Evolutionary conservation across 1,140 invertebrate genomes (phyloP), one percentile per base, ranked within the genome.

Genomic region (Philotrypesis tridentata): DNA sequence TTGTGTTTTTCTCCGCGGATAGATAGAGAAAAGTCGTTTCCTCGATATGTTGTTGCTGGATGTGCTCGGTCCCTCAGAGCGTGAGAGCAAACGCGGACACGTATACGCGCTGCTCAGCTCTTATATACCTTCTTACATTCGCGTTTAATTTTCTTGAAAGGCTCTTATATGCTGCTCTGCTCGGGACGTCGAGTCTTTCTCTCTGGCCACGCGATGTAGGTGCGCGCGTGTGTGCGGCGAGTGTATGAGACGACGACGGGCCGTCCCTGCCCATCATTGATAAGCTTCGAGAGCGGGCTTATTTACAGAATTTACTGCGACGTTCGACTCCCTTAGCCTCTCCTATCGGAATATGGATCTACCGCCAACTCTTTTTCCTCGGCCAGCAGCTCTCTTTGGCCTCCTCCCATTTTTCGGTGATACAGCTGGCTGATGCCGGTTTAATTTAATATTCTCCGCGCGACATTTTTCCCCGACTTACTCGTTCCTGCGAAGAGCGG

Each of bases 91-190:
- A 68, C 67, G 4, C 67, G 67, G 17, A 12, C 29, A 17, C 73
- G 31, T 2, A 31, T 37, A 31, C 61, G 21, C 17, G 43, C 55
- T 37, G 33, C 9, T 9, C 9, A 3, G 33, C 23, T n/a, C 27
- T 63, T 31, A 55, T 31, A 55, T 55, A 79, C 55, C 77, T 79
- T 71, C 77, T 79, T 79, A 79, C 65, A 31, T 71, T 79, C 77
- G 77, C 77, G 77, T 79, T 79, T 79, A 79, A 79, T 79, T 79
- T 79, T 79, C 77, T 71, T 79, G 77, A 79, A 79, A 79, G 77
- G 65, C 77, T 79, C 67, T 79, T 68, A 77, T 37, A 37, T 63
- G 60, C n/a, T n/a, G n/a, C n/a, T n/a, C n/a, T n/a, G 9, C 31
- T 63, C 68, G 23, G 25, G 21, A 55, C 3, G 48, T 55, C 48